phyloP scores from a whole-genome alignment of 64 coral and sea anemone genomes.

The Actinia equina region DNA sequence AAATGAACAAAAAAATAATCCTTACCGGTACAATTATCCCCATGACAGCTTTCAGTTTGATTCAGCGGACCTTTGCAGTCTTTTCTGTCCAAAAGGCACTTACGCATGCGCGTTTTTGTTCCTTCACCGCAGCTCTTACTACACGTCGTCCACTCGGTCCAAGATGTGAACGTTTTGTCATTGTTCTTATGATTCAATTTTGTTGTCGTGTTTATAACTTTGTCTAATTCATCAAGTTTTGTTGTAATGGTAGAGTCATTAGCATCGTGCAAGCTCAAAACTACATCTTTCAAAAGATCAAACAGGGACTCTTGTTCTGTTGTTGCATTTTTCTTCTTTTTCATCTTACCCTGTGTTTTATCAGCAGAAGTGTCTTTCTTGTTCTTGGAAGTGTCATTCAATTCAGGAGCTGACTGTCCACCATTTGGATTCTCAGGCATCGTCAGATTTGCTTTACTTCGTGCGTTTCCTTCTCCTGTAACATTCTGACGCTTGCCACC shows the following conservation, averaged over 20 bases:
- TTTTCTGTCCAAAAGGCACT: neutral
- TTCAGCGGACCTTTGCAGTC: neutral
- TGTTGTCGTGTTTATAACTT: neutral
- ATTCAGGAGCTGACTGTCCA: neutral
- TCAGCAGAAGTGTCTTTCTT: neutral
- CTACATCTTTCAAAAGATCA: neutral
- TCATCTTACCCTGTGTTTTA: neutral
- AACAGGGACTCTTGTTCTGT: neutral
- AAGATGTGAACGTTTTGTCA: conserved; percentile 11
- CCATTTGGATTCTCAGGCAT: neutral
- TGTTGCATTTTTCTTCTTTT: neutral
- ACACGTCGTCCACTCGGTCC: conserved; percentile 30
- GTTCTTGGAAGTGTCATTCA: neutral
- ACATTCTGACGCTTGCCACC: conserved; percentile 2
- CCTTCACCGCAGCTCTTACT: conserved; percentile 37
- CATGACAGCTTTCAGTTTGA: neutral
- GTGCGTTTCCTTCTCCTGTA: neutral
- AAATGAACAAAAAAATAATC: neutral
- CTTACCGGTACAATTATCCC: neutral
- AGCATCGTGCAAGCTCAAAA: neutral
- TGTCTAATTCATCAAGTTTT: neutral
- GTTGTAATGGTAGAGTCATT: neutral
- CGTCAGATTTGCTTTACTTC: neutral
- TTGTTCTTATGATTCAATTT: neutral
- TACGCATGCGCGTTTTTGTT: conserved; percentile 13